Percentiles rank a stretch among this genome's conserved stretches.
phyloP scores from a whole-genome alignment of 2,888 invertebrate genomes.

The Agrilus biguttatus region DNA sequence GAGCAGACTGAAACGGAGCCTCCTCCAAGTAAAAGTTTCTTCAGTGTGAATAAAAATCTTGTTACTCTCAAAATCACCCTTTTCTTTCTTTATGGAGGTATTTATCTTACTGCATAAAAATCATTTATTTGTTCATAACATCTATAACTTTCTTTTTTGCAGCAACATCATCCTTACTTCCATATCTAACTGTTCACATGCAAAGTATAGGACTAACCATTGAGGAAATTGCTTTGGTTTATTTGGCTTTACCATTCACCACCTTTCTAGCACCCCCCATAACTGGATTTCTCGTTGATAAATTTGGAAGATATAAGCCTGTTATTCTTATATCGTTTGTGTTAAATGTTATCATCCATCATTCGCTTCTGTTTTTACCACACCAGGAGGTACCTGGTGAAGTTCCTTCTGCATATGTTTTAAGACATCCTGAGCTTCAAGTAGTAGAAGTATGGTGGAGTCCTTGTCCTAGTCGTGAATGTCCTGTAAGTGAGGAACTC shows the following conservation, averaged over 20 bases:
- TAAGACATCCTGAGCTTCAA: slow-evolving; percentile 56
- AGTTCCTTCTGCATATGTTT: slow-evolving; percentile 60
- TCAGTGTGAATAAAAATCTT: slow-evolving; percentile 59
- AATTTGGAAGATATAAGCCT: slow-evolving; percentile 73
- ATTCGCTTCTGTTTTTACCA: slow-evolving; percentile 63
- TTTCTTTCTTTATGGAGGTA: slow-evolving; percentile 70
- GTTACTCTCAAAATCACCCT: slow-evolving; percentile 69
- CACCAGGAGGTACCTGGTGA: slow-evolving; percentile 65
- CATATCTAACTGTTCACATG: slow-evolving; percentile 84
- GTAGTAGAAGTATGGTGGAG: slow-evolving; percentile 75
- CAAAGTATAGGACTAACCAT: slow-evolving; percentile 75
- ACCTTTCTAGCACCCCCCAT: slow-evolving; percentile 75
- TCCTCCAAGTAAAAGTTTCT: slow-evolving; percentile 4
- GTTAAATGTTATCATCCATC: slow-evolving; percentile 65
- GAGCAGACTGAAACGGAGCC: slow-evolving; percentile 10
- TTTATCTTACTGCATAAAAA: slow-evolving; percentile 1
- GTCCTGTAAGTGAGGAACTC: slow-evolving; percentile 58
- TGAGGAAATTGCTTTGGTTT: slow-evolving; percentile 76
- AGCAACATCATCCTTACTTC: slow-evolving; percentile 72
- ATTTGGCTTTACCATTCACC: slow-evolving; percentile 72
- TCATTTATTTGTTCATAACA: slow-evolving; percentile 1
- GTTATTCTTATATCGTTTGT: slow-evolving; percentile 66
- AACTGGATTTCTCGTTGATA: slow-evolving; percentile 74
- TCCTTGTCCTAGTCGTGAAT: slow-evolving; percentile 65
- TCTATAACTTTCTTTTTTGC: slow-evolving; percentile 19